Conservation (phyloP, 2,888 invertebrate species). For the Lymantria monacha region DNA sequence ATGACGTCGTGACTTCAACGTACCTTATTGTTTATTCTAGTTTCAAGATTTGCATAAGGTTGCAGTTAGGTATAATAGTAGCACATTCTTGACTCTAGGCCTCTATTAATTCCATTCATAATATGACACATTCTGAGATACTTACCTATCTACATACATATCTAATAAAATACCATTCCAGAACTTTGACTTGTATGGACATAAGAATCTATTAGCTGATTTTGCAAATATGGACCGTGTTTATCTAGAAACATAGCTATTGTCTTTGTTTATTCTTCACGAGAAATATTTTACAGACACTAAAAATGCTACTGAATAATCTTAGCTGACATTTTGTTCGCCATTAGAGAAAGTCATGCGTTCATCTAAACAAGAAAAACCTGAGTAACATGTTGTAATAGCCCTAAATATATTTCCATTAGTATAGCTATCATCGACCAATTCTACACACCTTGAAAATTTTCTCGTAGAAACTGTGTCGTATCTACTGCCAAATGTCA, state of each 20-base stretch:
- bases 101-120: background rate
- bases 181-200: background rate
- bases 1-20: too few relatives aligned
- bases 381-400: constrained; percentile 14
- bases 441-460: background rate
- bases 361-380: constrained; percentile 2
- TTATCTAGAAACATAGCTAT: background rate
- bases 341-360: background rate
- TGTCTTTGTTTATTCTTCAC: background rate
- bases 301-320: background rate
- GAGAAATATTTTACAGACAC: background rate
- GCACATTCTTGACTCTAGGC: background rate
- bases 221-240: background rate
- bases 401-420: background rate
- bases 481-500: constrained; percentile 39
- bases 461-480: constrained; percentile 26
- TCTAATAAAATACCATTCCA: background rate
- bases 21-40: too few relatives aligned
- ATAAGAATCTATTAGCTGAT: background rate
- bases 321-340: background rate
- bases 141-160: background rate
- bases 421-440: constrained; percentile 6
- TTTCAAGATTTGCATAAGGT: too few relatives aligned
- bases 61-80: background rate
- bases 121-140: background rate